Base-by-base conservation (phyloP, 2,797 vertebrate genomes). In the Helostoma temminkii region DNA sequence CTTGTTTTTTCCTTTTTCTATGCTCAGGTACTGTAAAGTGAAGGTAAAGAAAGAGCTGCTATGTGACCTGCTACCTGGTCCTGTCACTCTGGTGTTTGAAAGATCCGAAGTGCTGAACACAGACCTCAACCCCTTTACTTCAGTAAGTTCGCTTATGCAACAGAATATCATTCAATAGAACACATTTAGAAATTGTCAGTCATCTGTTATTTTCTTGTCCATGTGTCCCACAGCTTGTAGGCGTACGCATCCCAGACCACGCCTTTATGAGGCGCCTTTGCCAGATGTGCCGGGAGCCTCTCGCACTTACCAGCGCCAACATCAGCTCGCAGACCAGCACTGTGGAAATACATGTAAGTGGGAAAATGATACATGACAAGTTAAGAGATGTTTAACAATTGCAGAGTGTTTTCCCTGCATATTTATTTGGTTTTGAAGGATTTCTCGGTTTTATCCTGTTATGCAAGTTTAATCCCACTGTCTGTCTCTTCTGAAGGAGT, bases 271-370 rank as follows among this genome's bases (percentile, higher is more conserved):
- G 94, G 58, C 93, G 92, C 9, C 80, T 99, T 71, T 96, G 96
- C 25, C 96, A 95, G 73, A 89, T 91, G 80, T 99, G 96, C 37
- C 69, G 83, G 0, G 96, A 95, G 26, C 97, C 98, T 0, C 93
- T 99, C 16, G 97, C 98, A 0, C 88, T 99, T 15, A 99, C 98
- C 1, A 99, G 97, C 0, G 98, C 98, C 58, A 99, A 99, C 80
- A 28, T 97, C 90, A 99, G 96, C 86, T 88, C 92, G 0, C 94
- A 93, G 36, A 82, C 86, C 49, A 99, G 98, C 93, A 96, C 96
- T 0, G 81, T 99, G 77, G 94, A 91, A 0, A 91, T 95, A 1
- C 63, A 94, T 72, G 98, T 99, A 86, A 94, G 95, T 87, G 28
- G 25, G 4, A 32, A 16, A 32, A 21, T 11, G 30, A 36, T 45